Conservation (phyloP, 1,140 invertebrate species). For the Brachystomella parvula region DNA sequence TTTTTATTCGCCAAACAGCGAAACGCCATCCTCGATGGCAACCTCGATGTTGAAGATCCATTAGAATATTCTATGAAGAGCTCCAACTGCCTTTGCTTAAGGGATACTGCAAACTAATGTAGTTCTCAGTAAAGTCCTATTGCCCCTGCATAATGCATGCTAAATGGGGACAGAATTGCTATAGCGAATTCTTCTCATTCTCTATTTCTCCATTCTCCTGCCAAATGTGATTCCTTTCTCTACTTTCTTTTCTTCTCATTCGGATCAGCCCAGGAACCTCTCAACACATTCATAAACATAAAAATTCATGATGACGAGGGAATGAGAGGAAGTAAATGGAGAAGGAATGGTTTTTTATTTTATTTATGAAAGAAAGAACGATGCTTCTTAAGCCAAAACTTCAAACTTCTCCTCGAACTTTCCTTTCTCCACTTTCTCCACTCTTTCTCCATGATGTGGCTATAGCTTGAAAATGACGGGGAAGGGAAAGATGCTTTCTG, state of each 20-base stretch:
- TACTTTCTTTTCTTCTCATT: not conserved
- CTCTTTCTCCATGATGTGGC: too few species aligned
- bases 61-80: not conserved
- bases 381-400: too few species aligned
- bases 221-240: not conserved
- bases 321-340: slow-evolving; percentile 10
- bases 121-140: slow-evolving; percentile 6
- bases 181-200: too few species aligned
- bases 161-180: not conserved
- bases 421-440: too few species aligned
- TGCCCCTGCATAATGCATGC: slow-evolving; percentile 6
- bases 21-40: too few species aligned
- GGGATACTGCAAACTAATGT: not conserved
- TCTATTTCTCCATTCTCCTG: not conserved
- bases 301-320: slow-evolving; percentile 11
- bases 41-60: not conserved
- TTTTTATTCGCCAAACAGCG: too few species aligned
- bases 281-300: slow-evolving; percentile 13
- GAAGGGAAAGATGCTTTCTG: too few species aligned
- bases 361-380: not conserved
- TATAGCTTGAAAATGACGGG: too few species aligned
- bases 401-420: too few species aligned
- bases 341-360: not conserved
- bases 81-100: not conserved
- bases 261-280: not conserved